Percentiles rank a stretch among this genome's conserved stretches.
phyloP scores from a whole-genome alignment of 2,797 vertebrate genomes.

The Eidolon dupreanum region DNA sequence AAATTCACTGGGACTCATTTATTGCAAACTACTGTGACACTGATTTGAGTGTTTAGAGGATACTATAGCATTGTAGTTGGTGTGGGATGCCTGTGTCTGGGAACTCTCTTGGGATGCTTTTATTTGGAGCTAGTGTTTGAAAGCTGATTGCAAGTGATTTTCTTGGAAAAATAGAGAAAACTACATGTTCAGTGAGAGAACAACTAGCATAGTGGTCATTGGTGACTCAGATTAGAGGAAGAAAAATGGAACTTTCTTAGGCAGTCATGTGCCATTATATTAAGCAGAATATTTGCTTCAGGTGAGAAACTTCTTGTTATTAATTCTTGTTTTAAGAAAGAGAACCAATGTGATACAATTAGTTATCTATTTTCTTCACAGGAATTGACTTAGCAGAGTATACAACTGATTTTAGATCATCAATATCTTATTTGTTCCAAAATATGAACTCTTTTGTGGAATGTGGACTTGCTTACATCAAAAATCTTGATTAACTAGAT shows the following conservation, averaged over 20 bases:
- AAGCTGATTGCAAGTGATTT: slow-evolving; percentile 17
- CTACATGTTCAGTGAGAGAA: neutral
- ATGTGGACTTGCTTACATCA: neutral
- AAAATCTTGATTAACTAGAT: neutral
- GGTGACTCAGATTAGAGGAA: neutral
- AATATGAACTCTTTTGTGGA: neutral
- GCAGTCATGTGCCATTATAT: neutral
- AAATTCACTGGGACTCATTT: slow-evolving; percentile 66
- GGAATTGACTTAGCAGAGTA: neutral
- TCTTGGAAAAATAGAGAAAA: slow-evolving; percentile 51
- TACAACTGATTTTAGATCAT: neutral
- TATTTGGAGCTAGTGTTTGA: slow-evolving; percentile 24
- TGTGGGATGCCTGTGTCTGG: slow-evolving; percentile 37
- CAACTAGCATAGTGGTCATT: neutral
- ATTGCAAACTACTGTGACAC: slow-evolving; percentile 7
- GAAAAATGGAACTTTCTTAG: neutral
- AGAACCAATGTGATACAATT: neutral
- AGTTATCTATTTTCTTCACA: neutral
- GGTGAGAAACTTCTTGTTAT: neutral
- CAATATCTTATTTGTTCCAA: slow-evolving; percentile 1
- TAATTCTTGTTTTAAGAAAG: slow-evolving; percentile 46
- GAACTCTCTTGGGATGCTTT: slow-evolving; percentile 52
- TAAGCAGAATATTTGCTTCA: slow-evolving; percentile 29
- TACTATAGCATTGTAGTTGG: slow-evolving; percentile 37
- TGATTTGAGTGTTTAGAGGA: slow-evolving; percentile 31